A percentile compares a stretch with the other conserved stretches of the same genome.
phyloP scores from a whole-genome alignment of 2,797 vertebrate species.

The Cynodonichthys magdalenae region DNA sequence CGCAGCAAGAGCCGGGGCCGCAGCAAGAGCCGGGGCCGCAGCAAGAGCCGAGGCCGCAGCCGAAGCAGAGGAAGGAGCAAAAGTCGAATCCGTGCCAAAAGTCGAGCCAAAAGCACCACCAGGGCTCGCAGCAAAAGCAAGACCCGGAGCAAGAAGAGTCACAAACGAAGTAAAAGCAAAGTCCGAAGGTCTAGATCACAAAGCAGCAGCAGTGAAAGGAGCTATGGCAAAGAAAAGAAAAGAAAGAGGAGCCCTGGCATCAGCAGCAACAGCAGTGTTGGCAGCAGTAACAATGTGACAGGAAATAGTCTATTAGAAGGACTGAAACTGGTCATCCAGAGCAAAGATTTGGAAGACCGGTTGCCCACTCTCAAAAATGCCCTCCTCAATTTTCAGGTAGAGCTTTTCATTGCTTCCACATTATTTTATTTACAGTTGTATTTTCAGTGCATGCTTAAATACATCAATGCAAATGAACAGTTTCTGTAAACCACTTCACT shows the following conservation, averaged over 20 bases:
- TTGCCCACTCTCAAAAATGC: conserved; percentile 89
- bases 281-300: neutral
- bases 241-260: conserved; percentile 46
- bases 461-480: no score
- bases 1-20: conserved; percentile 43
- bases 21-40: conserved; percentile 57
- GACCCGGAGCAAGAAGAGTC: conserved; percentile 38
- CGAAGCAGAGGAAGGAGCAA: conserved; percentile 49
- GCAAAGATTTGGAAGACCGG: conserved; percentile 85
- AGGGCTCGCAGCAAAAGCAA: conserved; percentile 14
- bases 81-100: conserved; percentile 50
- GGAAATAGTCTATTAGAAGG: conserved; percentile 73
- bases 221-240: conserved; percentile 22
- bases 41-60: conserved; percentile 30
- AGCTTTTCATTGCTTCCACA: neutral
- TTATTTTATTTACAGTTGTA: neutral
- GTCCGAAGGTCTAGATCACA: conserved; percentile 61
- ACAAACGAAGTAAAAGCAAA: conserved; percentile 51
- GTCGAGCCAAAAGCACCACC: conserved; percentile 24
- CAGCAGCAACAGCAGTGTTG: conserved; percentile 19
- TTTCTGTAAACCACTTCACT: no score
- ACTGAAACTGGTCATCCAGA: conserved; percentile 78
- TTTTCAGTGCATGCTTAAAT: no score
- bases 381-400: conserved; percentile 85
- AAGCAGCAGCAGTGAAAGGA: conserved; percentile 54